These are phyloP conservation scores for Bellardia bayeri DNA, from an alignment of 2,888 invertebrate genomes.

Conservation along the genomic window DNA sequence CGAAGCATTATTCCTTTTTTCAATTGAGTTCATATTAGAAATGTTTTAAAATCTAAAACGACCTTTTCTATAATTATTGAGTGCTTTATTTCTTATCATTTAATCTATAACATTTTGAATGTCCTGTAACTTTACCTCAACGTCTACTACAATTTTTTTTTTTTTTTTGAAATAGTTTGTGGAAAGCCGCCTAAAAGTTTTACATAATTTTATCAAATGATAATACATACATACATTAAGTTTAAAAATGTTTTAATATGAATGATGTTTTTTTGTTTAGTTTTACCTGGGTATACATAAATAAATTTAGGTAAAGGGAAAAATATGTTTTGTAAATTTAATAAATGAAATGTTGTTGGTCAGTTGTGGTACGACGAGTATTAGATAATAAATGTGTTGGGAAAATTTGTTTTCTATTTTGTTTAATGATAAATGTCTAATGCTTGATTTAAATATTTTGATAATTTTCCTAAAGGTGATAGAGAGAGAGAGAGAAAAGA, in stretches of 20 bases:
- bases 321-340: neutral
- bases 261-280: neutral
- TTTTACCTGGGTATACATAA: neutral
- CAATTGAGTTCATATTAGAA: no score
- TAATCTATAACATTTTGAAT: neutral
- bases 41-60: neutral
- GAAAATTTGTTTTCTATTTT: neutral
- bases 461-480: slow-evolving; percentile 15
- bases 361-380: slow-evolving; percentile 23
- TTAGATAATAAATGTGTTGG: neutral
- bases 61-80: neutral
- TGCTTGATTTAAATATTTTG: neutral
- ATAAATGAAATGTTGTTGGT: slow-evolving; percentile 45
- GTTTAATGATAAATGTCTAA: neutral
- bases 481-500: slow-evolving; percentile 37
- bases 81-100: slow-evolving; percentile 18
- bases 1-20: no score
- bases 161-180: neutral
- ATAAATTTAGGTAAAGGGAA: neutral
- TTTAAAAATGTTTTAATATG: neutral
- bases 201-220: no score
- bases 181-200: neutral
- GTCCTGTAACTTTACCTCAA: slow-evolving; percentile 1
- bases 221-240: neutral
- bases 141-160: neutral